These are phyloP conservation scores for Limosa lapponica DNA, from an alignment of 2,797 vertebrate genomes.

Conservation along the genomic window DNA sequence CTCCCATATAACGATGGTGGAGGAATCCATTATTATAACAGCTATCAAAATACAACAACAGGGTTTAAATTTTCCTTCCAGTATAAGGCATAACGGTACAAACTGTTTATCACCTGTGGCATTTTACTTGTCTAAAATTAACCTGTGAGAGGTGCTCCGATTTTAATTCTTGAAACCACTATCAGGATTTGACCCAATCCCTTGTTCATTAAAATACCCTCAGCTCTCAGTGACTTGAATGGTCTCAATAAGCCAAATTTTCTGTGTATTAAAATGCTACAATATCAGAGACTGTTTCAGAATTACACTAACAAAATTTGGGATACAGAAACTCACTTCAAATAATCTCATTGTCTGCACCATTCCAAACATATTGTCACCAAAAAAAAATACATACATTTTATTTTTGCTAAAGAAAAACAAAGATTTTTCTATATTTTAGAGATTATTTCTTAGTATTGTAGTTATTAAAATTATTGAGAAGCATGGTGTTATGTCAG, in stretches of 20 bases:
- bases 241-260: neutral
- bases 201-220: neutral
- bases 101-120: neutral
- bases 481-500: neutral
- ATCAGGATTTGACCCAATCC: neutral
- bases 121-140: neutral
- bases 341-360: neutral
- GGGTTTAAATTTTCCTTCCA: neutral
- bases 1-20: neutral
- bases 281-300: neutral
- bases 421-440: neutral
- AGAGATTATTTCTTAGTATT: neutral
- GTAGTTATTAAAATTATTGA: neutral
- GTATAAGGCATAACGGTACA: neutral
- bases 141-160: neutral
- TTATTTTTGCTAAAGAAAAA: neutral
- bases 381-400: rapidly evolving
- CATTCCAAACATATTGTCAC: neutral
- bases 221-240: neutral
- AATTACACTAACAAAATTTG: neutral
- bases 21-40: neutral
- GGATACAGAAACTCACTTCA: neutral
- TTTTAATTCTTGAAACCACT: neutral
- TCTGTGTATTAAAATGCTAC: neutral
- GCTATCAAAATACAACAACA: neutral